Percentiles rank a stretch among this genome's conserved stretches.
These are phyloP conservation scores for Hippoglossus hippoglossus DNA, from an alignment of 2,797 vertebrate species.

Conservation along the genomic window DNA sequence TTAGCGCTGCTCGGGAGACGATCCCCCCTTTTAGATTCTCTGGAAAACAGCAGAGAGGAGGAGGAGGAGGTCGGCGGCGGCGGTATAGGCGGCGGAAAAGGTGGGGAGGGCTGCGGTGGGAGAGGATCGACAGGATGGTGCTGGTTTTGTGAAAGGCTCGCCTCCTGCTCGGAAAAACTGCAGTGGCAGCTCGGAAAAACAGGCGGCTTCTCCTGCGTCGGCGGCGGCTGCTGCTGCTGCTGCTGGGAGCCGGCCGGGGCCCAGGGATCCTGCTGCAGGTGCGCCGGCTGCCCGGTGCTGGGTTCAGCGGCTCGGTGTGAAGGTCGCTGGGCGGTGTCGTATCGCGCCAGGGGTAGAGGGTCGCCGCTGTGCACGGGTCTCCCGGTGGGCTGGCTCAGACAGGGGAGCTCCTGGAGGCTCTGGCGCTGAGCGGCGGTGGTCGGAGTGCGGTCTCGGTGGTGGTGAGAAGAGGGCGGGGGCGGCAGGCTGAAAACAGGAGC, in stretches of 20 bases:
- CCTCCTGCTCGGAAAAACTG: slow-evolving; percentile 80
- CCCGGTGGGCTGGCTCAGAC: slow-evolving; percentile 77
- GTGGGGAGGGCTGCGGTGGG: slow-evolving; percentile 81
- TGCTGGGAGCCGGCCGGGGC: slow-evolving; percentile 75
- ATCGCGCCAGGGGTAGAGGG: slow-evolving; percentile 71
- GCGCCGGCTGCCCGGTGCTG: slow-evolving; percentile 64
- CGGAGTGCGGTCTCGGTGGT: slow-evolving; percentile 78
- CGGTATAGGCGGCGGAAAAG: slow-evolving; percentile 73
- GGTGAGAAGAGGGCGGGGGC: slow-evolving; percentile 84
- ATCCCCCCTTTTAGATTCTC: slow-evolving; percentile 72
- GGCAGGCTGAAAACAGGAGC: slow-evolving; percentile 83
- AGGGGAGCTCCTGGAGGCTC: slow-evolving; percentile 83
- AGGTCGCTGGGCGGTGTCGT: slow-evolving; percentile 74
- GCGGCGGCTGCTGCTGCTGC: slow-evolving; percentile 46
- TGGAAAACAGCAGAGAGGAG: slow-evolving; percentile 77
- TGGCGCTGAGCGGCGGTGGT: slow-evolving; percentile 75
- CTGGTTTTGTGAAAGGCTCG: slow-evolving; percentile 71
- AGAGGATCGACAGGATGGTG: slow-evolving; percentile 67
- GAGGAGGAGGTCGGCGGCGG: slow-evolving; percentile 72
- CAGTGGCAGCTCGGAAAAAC: slow-evolving; percentile 82
- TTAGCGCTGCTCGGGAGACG: slow-evolving; percentile 76
- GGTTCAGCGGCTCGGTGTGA: slow-evolving; percentile 59
- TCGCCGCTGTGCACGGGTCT: slow-evolving; percentile 75
- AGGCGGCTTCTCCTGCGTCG: slow-evolving; percentile 69
- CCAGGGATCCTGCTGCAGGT: slow-evolving; percentile 80